Percentiles rank a stretch among this genome's conserved stretches.
These are phyloP conservation scores for Brachirus orientalis DNA, from an alignment of 2,113 vertebrate species.

Conservation along the genomic window DNA sequence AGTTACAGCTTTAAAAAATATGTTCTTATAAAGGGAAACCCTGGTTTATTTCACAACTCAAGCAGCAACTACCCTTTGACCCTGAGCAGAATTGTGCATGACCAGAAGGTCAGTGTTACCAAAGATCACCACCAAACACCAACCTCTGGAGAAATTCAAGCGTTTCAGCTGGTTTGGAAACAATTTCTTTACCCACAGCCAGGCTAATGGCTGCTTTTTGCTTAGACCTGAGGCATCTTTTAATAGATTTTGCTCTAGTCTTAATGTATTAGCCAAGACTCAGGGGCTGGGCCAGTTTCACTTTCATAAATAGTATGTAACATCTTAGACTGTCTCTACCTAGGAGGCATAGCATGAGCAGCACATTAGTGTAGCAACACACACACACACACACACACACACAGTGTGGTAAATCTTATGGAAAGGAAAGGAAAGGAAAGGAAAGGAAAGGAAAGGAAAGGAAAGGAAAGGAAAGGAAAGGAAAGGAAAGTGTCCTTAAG, in stretches of 20 bases:
- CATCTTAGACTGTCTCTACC: not conserved
- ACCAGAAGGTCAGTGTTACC: too few species aligned
- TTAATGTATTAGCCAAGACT: not conserved
- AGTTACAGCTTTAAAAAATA: not conserved
- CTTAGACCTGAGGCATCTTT: not conserved
- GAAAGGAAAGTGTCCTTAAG: too few species aligned
- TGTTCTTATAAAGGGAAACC: slow-evolving; percentile 9
- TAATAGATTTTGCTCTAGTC: too few species aligned
- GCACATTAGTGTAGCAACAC: not conserved
- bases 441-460: too few species aligned
- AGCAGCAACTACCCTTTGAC: too few species aligned
- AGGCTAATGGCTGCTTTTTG: not conserved
- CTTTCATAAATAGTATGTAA: slow-evolving; percentile 2
- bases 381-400: not conserved
- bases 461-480: too few species aligned
- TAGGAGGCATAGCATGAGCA: not conserved
- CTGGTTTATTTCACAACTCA: not conserved
- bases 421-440: too few species aligned
- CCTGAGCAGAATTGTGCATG: slow-evolving; percentile 20
- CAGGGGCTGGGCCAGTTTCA: not conserved
- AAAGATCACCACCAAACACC: slow-evolving; percentile 4
- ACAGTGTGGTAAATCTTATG: not conserved
- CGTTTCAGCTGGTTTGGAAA: slow-evolving; percentile 4
- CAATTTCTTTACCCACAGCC: slow-evolving; percentile 5
- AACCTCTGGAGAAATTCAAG: slow-evolving; percentile 15